phyloP scores from a whole-genome alignment of 2,113 vertebrate genomes.

The Phaethon lepturus region DNA sequence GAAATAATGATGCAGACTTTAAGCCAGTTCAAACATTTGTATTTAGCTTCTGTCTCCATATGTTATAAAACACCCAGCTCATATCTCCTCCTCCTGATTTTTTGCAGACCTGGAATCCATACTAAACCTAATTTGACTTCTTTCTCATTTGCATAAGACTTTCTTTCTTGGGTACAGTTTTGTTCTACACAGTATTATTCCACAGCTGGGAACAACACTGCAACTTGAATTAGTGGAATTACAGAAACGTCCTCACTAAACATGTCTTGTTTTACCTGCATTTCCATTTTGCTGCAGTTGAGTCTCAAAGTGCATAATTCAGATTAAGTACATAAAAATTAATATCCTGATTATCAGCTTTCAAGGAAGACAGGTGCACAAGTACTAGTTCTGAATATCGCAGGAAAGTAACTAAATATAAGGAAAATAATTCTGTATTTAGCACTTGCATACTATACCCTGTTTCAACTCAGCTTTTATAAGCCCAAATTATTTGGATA shows the following conservation, averaged over 20 bases:
- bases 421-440: background rate
- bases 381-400: background rate
- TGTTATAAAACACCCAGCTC: background rate
- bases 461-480: background rate
- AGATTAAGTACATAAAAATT: background rate
- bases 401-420: background rate
- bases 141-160: background rate
- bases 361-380: background rate
- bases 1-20: background rate
- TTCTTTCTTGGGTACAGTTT: background rate
- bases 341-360: conserved; percentile 33
- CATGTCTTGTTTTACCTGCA: background rate
- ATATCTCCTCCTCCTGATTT: background rate
- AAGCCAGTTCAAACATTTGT: background rate
- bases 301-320: background rate
- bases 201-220: background rate
- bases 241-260: background rate
- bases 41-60: background rate
- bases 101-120: background rate
- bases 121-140: background rate
- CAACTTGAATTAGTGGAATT: background rate
- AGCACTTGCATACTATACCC: background rate
- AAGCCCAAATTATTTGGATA: background rate
- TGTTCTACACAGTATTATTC: background rate
- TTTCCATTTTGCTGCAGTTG: conserved; percentile 20